phyloP scores from a whole-genome alignment of 1,140 invertebrate genomes.

The Scaptomyza montana region DNA sequence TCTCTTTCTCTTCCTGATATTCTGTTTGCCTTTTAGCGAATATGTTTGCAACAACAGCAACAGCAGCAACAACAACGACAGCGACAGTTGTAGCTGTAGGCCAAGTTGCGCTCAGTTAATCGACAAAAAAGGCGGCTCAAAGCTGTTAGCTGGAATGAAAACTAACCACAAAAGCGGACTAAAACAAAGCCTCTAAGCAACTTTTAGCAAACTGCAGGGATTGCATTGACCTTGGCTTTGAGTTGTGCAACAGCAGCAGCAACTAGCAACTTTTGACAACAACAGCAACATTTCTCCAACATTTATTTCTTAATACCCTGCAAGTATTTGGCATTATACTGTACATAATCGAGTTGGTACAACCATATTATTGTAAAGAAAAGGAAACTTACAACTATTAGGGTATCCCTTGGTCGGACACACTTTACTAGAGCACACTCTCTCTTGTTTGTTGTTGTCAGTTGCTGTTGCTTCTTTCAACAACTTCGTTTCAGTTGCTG shows the following conservation, averaged over 20 bases:
- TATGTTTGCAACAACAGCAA: slow-evolving; percentile 1
- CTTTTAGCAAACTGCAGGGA: not conserved
- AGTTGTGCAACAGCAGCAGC: slow-evolving; percentile 2
- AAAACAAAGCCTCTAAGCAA: slow-evolving; percentile 15
- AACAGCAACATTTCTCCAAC: not conserved
- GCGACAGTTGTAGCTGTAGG: slow-evolving; percentile 1
- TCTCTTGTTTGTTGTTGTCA: slow-evolving; percentile 22
- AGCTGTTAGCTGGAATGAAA: too few relatives aligned
- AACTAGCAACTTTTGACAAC: not conserved
- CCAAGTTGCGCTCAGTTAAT: slow-evolving; percentile 27
- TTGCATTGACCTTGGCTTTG: slow-evolving; percentile 13
- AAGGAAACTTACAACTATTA: not conserved
- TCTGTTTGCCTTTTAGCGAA: slow-evolving; percentile 11
- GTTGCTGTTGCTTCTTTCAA: slow-evolving; percentile 19
- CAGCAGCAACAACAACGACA: not conserved
- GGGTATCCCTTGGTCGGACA: not conserved
- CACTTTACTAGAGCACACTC: not conserved
- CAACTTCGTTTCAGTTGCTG: slow-evolving; percentile 7
- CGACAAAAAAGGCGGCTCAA: not conserved
- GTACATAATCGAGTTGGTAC: too few relatives aligned
- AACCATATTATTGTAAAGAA: too few relatives aligned
- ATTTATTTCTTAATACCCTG: too few relatives aligned
- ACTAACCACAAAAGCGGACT: slow-evolving; percentile 19
- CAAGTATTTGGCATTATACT: too few relatives aligned
- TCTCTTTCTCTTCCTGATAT: not conserved